phyloP scores from a whole-genome alignment of 2,797 vertebrate species.

The Melanitta fusca region DNA sequence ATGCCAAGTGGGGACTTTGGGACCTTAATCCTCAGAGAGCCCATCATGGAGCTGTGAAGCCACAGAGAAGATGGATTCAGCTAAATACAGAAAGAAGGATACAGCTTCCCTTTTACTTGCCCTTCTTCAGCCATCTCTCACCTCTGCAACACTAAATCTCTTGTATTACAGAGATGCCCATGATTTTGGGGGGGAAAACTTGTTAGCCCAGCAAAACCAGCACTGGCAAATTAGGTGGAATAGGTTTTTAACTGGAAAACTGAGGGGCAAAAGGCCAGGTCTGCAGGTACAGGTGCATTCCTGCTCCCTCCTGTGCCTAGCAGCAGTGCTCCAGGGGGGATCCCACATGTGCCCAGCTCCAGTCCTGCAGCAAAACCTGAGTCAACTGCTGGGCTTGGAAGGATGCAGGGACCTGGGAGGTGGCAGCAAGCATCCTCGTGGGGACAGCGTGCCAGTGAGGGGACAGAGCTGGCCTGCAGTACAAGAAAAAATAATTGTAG shows the following conservation, averaged over 20 bases:
- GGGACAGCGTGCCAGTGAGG: rapidly evolving
- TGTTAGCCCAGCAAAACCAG: not conserved
- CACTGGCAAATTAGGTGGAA: not conserved
- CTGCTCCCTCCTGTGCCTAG: not conserved
- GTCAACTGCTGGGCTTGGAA: not conserved
- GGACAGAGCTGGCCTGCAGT: not conserved
- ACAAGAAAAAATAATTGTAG: not conserved
- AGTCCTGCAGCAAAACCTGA: not conserved
- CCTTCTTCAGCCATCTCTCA: not conserved
- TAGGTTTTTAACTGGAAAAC: not conserved
- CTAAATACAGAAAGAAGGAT: not conserved
- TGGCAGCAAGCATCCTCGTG: not conserved
- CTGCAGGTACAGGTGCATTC: not conserved
- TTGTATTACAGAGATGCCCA: not conserved
- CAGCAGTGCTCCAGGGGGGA: too few relatives aligned
- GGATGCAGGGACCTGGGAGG: not conserved
- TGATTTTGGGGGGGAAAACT: not conserved
- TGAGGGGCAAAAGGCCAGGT: not conserved
- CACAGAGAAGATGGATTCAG: not conserved
- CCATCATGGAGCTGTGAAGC: not conserved
- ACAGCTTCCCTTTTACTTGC: not conserved
- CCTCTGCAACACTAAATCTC: not conserved
- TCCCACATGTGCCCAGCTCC: not conserved
- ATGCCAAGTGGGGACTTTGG: not conserved
- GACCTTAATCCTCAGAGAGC: not conserved